Percentiles rank a stretch among this genome's conserved stretches.
These are phyloP conservation scores for Eumeta japonica DNA, from an alignment of 1,140 invertebrate genomes.

Conservation along the genomic window DNA sequence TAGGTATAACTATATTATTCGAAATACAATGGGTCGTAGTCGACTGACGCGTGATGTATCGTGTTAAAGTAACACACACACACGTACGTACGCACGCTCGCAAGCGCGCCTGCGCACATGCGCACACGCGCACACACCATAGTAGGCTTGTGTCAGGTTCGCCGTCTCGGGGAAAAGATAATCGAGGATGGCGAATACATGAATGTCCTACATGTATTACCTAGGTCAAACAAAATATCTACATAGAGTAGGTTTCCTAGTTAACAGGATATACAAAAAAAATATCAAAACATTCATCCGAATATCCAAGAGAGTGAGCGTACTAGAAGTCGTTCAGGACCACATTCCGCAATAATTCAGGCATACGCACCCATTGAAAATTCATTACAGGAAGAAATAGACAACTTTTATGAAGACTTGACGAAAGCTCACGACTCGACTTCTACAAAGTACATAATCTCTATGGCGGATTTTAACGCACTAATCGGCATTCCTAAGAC, in stretches of 20 bases:
- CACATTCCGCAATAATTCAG: constrained; percentile 17
- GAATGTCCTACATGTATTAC: too few relatives aligned
- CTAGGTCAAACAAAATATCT: constrained; percentile 20
- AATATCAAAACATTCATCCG: constrained; percentile 18
- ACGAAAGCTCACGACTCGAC: constrained; percentile 13
- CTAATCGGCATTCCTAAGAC: constrained; percentile 14
- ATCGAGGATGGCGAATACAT: too few relatives aligned
- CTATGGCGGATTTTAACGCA: constrained; percentile 19
- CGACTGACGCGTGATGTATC: too few relatives aligned
- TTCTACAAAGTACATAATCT: constrained; percentile 11
- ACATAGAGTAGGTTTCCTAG: constrained; percentile 19
- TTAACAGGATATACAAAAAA: constrained; percentile 16
- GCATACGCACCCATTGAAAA: constrained; percentile 18
- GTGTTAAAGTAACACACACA: too few relatives aligned
- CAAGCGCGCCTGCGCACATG: too few relatives aligned
- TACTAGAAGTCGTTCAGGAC: constrained; percentile 15
- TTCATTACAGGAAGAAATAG: constrained; percentile 17
- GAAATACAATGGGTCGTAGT: too few relatives aligned
- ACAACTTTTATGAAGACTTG: constrained; percentile 16
- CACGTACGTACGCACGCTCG: too few relatives aligned
- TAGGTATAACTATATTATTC: too few relatives aligned
- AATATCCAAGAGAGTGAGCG: constrained; percentile 20
- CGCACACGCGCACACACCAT: too few relatives aligned
- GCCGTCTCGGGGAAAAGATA: constrained; percentile 18
- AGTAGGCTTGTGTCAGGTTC: constrained; percentile 19